Evolutionary conservation across 2,797 vertebrate species (phyloP).

Genomic region (Podarcis lilfordi): DNA sequence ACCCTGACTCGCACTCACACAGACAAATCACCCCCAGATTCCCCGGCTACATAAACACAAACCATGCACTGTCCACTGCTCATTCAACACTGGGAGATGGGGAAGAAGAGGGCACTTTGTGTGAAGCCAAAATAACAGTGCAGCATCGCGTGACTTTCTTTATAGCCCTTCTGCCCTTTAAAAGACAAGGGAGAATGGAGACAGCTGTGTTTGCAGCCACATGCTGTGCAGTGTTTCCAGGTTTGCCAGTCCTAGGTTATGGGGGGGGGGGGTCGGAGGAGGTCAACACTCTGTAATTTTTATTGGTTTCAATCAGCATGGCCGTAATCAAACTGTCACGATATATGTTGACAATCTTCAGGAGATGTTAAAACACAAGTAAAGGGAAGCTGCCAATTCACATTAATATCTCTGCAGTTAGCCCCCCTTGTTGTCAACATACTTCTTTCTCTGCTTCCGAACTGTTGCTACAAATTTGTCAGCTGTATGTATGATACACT

Average conservation of each 20-base stretch:
- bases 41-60: too few species aligned
- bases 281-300: neutral
- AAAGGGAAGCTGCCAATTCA: neutral
- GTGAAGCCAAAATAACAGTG: neutral
- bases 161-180: neutral
- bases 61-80: too few species aligned
- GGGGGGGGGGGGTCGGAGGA: too few species aligned
- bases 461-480: neutral
- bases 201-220: neutral
- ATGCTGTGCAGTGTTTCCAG: neutral
- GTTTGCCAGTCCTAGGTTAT: neutral
- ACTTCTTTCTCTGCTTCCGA: neutral
- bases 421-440: neutral
- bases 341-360: neutral
- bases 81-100: neutral
- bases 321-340: neutral
- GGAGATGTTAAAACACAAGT: neutral
- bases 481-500: neutral
- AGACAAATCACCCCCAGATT: too few species aligned
- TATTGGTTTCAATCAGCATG: neutral
- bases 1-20: too few species aligned
- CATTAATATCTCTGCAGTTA: neutral
- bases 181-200: neutral
- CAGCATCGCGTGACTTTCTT: neutral
- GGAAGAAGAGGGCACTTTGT: neutral